Percentiles rank a stretch among this genome's conserved stretches.
These are phyloP conservation scores for Iguana delicatissima DNA, from an alignment of 2,797 vertebrate species.

Conservation along the genomic window DNA sequence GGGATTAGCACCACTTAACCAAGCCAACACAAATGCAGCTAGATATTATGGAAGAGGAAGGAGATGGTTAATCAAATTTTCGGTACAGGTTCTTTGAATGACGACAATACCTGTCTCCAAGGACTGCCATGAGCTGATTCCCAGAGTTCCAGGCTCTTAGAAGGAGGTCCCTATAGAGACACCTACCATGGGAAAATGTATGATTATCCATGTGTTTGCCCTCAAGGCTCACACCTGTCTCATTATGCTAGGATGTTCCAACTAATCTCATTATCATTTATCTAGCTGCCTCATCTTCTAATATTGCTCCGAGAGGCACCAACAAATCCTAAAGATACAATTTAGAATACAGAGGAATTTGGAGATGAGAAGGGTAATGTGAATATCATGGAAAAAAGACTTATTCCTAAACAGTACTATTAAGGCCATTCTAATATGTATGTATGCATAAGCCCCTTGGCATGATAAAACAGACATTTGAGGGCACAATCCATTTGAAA, in stretches of 20 bases:
- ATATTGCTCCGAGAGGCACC: not conserved
- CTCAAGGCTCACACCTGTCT: conserved; percentile 43
- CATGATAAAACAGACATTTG: not conserved
- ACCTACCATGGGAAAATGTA: not conserved
- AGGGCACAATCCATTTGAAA: not conserved
- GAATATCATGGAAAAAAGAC: not conserved
- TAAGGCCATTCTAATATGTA: not conserved
- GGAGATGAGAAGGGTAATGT: not conserved
- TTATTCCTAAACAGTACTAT: not conserved
- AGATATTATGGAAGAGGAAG: not conserved
- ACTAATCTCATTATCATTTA: not conserved
- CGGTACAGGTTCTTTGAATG: conserved; percentile 22
- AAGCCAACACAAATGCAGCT: accelerated
- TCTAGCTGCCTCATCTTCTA: not conserved
- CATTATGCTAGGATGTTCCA: conserved; percentile 8
- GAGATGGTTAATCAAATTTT: conserved; percentile 12
- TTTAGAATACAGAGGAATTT: not conserved
- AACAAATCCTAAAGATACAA: conserved; percentile 10
- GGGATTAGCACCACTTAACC: not conserved
- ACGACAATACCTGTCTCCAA: conserved; percentile 18
- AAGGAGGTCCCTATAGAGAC: not conserved
- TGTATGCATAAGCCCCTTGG: not conserved
- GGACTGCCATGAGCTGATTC: conserved; percentile 22
- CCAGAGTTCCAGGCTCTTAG: conserved; percentile 15
- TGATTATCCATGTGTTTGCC: conserved; percentile 43